Conservation (phyloP, 2,888 invertebrate species). For the Cerastoderma edule region DNA sequence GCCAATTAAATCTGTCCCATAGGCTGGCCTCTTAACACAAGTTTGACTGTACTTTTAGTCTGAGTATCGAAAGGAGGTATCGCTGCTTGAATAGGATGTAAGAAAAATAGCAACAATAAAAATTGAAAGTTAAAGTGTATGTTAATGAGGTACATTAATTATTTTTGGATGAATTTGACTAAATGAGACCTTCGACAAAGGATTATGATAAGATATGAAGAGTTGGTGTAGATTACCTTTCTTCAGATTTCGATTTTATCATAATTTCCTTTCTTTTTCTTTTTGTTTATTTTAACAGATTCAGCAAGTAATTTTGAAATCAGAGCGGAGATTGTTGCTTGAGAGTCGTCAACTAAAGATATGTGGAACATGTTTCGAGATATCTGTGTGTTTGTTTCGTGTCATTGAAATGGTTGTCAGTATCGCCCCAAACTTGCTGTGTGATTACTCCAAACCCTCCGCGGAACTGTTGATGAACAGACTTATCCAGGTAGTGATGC, state of each 20-base stretch:
- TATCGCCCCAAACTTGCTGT: conserved; percentile 88
- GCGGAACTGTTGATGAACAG: conserved; percentile 90
- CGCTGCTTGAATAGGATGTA: no score
- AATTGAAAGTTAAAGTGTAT: neutral
- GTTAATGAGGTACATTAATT: neutral
- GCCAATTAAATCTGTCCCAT: no score
- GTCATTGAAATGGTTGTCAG: conserved; percentile 92
- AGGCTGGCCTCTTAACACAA: no score
- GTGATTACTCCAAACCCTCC: conserved; percentile 88
- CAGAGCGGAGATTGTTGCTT: conserved; percentile 86
- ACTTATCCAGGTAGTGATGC: conserved; percentile 87
- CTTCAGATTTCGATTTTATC: neutral
- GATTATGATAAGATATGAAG: no score
- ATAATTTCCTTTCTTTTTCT: neutral
- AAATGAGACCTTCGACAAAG: neutral
- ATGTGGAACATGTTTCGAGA: conserved; percentile 93
- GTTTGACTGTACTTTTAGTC: no score
- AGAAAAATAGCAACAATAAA: no score
- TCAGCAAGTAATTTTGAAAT: conserved; percentile 87
- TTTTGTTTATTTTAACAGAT: conserved; percentile 84
- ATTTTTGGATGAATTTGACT: neutral
- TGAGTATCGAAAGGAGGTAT: no score
- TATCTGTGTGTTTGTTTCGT: conserved; percentile 90
- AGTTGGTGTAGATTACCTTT: no score
- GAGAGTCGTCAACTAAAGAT: conserved; percentile 92